Conservation (phyloP, 1,140 invertebrate species). For the Saccostrea cuccullata region DNA sequence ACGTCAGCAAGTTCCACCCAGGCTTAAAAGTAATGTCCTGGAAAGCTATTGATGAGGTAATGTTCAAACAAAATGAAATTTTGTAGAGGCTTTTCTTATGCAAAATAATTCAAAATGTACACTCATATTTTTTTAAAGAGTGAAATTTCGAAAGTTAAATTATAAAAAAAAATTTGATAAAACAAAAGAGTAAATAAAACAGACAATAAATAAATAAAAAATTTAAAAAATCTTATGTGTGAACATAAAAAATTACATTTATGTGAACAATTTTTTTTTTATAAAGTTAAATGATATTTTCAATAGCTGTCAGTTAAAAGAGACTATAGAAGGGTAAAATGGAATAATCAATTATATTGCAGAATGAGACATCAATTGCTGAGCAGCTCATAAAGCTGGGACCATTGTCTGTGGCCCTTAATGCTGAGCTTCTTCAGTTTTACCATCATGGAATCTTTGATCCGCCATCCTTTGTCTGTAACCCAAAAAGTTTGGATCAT, state of each 20-base stretch:
- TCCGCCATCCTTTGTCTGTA: slow-evolving; percentile 64
- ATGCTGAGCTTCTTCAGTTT: slow-evolving; percentile 73
- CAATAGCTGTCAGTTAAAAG: no score
- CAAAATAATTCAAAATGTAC: no score
- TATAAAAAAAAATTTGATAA: no score
- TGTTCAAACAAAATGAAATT: background rate
- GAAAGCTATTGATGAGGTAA: slow-evolving; percentile 69
- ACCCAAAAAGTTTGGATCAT: slow-evolving; percentile 71
- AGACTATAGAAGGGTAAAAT: background rate
- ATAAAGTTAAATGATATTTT: no score
- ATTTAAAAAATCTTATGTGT: no score
- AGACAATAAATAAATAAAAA: no score
- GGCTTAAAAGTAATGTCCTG: slow-evolving; percentile 70
- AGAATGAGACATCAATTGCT: slow-evolving; percentile 74
- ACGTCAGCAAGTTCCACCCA: slow-evolving; percentile 70
- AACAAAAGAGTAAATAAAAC: no score
- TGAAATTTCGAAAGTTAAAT: no score
- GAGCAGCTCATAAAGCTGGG: slow-evolving; percentile 68
- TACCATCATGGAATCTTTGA: slow-evolving; percentile 73
- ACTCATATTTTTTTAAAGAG: no score
- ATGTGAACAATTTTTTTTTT: no score
- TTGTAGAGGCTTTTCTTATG: no score
- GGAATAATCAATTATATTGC: slow-evolving; percentile 19
- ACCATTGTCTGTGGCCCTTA: slow-evolving; percentile 74
- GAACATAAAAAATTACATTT: no score